Percentiles rank a stretch among this genome's conserved stretches.
Evolutionary conservation across 2,888 invertebrate genomes (phyloP).

Genomic region (Automeris io): DNA sequence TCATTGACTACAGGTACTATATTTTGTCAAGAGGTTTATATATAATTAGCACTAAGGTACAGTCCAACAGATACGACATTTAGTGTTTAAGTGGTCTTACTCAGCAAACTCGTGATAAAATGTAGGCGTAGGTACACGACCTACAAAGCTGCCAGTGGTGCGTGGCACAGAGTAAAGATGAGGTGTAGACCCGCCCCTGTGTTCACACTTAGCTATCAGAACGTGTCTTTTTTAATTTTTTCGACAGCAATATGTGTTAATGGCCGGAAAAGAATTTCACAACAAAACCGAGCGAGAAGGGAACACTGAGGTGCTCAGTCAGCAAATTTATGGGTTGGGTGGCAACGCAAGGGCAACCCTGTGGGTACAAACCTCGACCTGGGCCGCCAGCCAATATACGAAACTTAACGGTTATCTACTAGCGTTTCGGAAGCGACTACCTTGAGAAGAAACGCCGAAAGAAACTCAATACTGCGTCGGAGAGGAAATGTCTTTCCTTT

Average conservation of each 20-base stretch:
- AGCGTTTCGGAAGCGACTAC: too few relatives aligned
- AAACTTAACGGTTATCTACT: too few relatives aligned
- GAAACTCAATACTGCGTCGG: too few relatives aligned
- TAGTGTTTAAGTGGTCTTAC: constrained; percentile 48
- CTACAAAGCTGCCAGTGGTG: constrained; percentile 62
- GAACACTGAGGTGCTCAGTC: too few relatives aligned
- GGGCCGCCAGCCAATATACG: too few relatives aligned
- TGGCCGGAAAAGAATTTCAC: not conserved
- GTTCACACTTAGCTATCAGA: constrained; percentile 23
- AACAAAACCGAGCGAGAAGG: too few relatives aligned
- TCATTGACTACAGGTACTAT: not conserved
- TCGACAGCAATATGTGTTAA: too few relatives aligned
- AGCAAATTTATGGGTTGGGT: too few relatives aligned
- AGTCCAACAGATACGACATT: constrained; percentile 34
- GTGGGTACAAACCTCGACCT: too few relatives aligned
- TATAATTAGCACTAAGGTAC: constrained; percentile 28
- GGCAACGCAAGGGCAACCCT: too few relatives aligned
- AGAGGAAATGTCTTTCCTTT: too few relatives aligned
- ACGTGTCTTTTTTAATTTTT: constrained; percentile 4
- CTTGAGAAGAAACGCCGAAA: too few relatives aligned
- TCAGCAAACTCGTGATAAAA: constrained; percentile 69
- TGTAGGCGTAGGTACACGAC: constrained; percentile 67
- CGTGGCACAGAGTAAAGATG: constrained; percentile 65
- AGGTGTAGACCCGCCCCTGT: constrained; percentile 64
- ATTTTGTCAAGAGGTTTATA: constrained; percentile 24